phyloP scores from a whole-genome alignment of 1,140 invertebrate species.

The Micrasema longulum region DNA sequence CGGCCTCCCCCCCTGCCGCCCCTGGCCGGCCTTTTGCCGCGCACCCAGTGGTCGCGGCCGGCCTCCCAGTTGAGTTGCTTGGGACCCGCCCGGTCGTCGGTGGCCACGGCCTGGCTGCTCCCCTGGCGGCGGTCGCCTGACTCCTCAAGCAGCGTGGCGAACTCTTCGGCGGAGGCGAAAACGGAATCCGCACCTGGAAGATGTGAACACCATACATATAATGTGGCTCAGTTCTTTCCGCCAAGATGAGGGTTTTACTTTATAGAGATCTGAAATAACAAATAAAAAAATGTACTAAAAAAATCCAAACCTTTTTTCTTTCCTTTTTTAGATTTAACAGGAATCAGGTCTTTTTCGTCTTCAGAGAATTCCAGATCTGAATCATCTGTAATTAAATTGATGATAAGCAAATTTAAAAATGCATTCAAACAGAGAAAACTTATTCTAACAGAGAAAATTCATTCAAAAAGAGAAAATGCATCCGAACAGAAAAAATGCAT shows the following conservation, averaged over 20 bases:
- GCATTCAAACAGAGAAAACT: no score
- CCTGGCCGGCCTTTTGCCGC: conserved; percentile 55
- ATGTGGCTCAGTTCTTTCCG: background rate
- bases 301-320: conserved; percentile 45
- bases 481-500: no score
- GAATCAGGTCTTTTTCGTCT: conserved; percentile 57
- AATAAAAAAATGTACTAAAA: no score
- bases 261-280: no score
- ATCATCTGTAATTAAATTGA: conserved; percentile 36
- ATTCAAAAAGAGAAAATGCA: no score
- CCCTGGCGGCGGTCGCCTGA: conserved; percentile 73
- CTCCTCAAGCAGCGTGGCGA: conserved; percentile 78
- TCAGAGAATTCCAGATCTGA: conserved; percentile 55
- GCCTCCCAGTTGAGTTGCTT: conserved; percentile 79
- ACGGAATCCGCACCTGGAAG: conserved; percentile 65
- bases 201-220: background rate
- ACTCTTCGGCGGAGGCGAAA: conserved; percentile 81
- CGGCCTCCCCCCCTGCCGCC: conserved; percentile 17
- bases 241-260: background rate
- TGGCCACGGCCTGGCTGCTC: conserved; percentile 72
- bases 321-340: conserved; percentile 54
- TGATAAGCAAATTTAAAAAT: conserved; percentile 1
- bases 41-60: conserved; percentile 66
- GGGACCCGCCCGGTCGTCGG: conserved; percentile 73
- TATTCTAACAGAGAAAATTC: no score